phyloP scores from a whole-genome alignment of 2,797 vertebrate species.

The Sciaenops ocellatus region DNA sequence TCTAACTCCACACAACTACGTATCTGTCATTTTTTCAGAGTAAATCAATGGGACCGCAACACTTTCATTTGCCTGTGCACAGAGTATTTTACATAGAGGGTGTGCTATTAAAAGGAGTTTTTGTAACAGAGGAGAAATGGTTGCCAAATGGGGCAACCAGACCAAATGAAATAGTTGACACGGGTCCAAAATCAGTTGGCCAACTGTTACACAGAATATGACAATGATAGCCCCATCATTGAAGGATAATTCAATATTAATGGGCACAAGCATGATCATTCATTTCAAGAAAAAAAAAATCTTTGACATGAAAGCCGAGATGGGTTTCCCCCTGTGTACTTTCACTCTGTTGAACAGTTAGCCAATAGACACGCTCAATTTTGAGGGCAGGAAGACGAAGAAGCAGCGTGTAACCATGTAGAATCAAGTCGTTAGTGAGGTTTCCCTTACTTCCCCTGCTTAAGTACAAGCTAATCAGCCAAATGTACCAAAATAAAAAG shows the following conservation, averaged over 20 bases:
- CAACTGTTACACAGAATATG: neutral
- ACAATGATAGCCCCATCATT: neutral
- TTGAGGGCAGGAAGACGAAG: slow-evolving; percentile 19
- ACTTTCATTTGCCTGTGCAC: neutral
- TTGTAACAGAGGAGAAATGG: slow-evolving; percentile 5
- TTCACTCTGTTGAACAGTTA: slow-evolving; percentile 18
- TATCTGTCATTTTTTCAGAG: neutral
- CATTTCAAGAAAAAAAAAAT: neutral
- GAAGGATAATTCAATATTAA: neutral
- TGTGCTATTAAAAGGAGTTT: neutral
- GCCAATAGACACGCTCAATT: slow-evolving; percentile 46
- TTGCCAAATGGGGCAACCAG: slow-evolving; percentile 18
- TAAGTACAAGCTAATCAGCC: no score
- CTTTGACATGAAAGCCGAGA: neutral
- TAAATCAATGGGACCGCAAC: slow-evolving; percentile 1
- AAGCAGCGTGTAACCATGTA: slow-evolving; percentile 44
- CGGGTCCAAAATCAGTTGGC: slow-evolving; percentile 15
- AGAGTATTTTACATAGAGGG: neutral
- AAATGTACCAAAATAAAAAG: no score
- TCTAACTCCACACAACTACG: neutral
- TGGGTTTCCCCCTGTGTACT: neutral
- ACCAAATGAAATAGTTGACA: slow-evolving; percentile 33
- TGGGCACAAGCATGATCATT: neutral
- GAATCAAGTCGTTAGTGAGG: slow-evolving; percentile 7
- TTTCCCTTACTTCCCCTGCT: neutral